Evolutionary conservation across 2,113 vertebrate genomes (phyloP).

Genomic region (Pseudorectes ferrugineus): DNA sequence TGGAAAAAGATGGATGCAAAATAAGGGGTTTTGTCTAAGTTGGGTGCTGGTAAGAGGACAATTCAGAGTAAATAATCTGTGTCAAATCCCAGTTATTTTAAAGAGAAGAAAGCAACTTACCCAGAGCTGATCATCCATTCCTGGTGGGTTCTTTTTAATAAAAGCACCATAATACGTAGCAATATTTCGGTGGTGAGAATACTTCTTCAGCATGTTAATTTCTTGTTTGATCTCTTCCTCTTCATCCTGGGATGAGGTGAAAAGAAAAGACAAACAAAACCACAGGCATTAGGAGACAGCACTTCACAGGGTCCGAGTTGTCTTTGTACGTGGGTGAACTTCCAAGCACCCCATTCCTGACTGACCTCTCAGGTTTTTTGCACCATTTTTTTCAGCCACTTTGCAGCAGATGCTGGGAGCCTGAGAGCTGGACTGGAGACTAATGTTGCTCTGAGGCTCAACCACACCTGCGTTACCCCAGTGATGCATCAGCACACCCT

Average conservation of each 20-base stretch:
- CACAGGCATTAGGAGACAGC: not conserved
- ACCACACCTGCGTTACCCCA: rapidly evolving
- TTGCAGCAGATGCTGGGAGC: not conserved
- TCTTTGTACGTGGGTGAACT: not conserved
- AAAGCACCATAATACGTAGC: conserved; percentile 98
- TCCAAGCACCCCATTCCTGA: not conserved
- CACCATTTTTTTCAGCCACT: not conserved
- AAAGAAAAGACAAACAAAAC: not conserved
- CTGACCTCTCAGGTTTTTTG: not conserved
- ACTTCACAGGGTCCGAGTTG: not conserved
- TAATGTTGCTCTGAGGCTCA: not conserved
- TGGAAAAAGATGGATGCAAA: not conserved
- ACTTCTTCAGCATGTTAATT: conserved; percentile 99
- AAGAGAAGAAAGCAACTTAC: conserved; percentile 66
- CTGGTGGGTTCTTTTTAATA: conserved; percentile 97
- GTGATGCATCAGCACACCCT: not conserved
- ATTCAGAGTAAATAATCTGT: not conserved
- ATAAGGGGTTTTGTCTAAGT: not conserved
- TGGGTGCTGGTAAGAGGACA: not conserved
- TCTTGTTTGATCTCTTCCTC: conserved; percentile 99
- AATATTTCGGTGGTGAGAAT: conserved; percentile 97
- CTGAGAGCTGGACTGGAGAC: not conserved
- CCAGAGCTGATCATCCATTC: conserved; percentile 97
- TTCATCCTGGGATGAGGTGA: conserved; percentile 81
- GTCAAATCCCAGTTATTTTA: not conserved